phyloP scores from a whole-genome alignment of 2,797 vertebrate species.

The Hemibagrus guttatus region DNA sequence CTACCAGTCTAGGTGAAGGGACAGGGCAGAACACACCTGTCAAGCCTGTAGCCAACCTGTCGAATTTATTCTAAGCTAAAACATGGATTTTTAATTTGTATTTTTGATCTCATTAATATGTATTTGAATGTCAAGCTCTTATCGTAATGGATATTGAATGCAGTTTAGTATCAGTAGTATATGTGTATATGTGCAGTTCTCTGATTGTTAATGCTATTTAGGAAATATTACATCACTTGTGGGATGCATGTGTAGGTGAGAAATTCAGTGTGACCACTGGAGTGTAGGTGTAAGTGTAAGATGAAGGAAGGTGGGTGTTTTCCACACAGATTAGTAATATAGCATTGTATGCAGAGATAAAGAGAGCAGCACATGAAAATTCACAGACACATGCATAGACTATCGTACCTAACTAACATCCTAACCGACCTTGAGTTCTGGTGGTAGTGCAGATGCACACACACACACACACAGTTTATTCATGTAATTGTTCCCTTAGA shows the following conservation, averaged over 20 bases:
- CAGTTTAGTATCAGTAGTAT: not conserved
- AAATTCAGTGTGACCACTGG: not conserved
- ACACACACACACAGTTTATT: not conserved
- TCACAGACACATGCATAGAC: not conserved
- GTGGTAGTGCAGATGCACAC: not conserved
- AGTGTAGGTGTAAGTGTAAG: not conserved
- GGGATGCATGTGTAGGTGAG: not conserved
- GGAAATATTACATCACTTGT: not conserved
- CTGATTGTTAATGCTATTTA: not conserved
- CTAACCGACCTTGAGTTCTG: not conserved
- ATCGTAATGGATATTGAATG: not conserved
- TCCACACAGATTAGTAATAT: not conserved
- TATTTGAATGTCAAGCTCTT: not conserved
- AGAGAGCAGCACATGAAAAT: not conserved
- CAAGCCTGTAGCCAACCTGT: not conserved
- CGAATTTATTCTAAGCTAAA: not conserved
- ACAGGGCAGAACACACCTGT: conserved; percentile 6
- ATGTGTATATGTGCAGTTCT: not conserved
- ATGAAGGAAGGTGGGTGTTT: not conserved
- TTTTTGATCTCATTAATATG: not conserved
- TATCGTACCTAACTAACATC: not conserved
- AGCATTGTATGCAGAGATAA: no score
- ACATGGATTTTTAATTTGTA: not conserved
- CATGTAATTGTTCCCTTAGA: not conserved
- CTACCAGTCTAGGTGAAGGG: not conserved